Conservation (phyloP, 2,797 vertebrate species). For the Gadopsis bispinosus region DNA sequence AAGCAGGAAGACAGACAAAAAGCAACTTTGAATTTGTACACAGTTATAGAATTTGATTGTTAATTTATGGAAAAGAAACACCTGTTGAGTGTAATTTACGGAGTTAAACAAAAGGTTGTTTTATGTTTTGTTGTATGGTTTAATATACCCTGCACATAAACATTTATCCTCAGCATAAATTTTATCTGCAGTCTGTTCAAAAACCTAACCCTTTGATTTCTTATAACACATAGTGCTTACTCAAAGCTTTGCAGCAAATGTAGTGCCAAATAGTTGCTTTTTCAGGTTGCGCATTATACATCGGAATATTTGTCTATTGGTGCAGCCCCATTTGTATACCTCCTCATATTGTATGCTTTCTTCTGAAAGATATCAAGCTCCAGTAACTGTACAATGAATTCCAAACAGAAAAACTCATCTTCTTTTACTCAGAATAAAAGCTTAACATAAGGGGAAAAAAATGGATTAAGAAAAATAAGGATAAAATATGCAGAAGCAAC, state of each 20-base stretch:
- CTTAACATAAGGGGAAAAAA: not conserved
- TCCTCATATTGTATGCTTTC: not conserved
- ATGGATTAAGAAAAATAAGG: not conserved
- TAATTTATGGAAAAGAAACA: constrained; percentile 34
- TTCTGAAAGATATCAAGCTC: not conserved
- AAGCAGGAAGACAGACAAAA: not conserved
- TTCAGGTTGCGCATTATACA: constrained; percentile 17
- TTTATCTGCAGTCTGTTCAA: constrained; percentile 42
- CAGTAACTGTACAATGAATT: not conserved
- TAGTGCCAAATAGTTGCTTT: constrained; percentile 14
- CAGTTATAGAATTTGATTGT: not conserved
- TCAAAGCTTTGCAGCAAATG: constrained; percentile 30
- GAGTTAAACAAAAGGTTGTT: constrained; percentile 17
- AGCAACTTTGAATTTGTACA: not conserved
- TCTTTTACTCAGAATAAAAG: constrained; percentile 6
- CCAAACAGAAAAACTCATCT: not conserved
- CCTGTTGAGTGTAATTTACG: constrained; percentile 15
- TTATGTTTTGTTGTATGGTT: constrained; percentile 42
- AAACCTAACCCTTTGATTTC: constrained; percentile 24
- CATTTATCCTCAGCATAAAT: constrained; percentile 47
- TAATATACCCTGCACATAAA: constrained; percentile 36
- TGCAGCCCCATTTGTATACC: constrained; percentile 10
- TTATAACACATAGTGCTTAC: constrained; percentile 17
- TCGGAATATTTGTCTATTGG: constrained; percentile 1
- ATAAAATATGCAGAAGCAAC: not conserved